Evolutionary conservation across 2,888 invertebrate genomes (phyloP).

Genomic region (Leptopilina myrica): DNA sequence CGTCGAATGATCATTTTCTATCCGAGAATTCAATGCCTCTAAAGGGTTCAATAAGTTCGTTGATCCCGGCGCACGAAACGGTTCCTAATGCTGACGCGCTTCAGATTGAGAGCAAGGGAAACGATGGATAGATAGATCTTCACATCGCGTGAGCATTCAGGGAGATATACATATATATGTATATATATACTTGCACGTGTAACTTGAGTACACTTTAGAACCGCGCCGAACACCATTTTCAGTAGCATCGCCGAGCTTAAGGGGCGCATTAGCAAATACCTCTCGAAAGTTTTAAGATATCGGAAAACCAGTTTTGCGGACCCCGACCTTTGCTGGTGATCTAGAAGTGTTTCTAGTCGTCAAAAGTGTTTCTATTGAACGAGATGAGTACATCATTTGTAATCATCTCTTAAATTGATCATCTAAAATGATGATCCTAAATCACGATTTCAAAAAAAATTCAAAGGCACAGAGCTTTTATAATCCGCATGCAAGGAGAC

Average conservation of each 20-base stretch:
- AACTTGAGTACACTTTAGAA: conserved; percentile 39
- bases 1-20: conserved; percentile 53
- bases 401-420: too few relatives aligned
- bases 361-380: neutral
- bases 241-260: conserved; percentile 3
- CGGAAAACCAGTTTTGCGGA: neutral
- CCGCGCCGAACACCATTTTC: neutral
- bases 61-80: conserved; percentile 56
- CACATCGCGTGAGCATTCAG: conserved; percentile 55
- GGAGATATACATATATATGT: conserved; percentile 3
- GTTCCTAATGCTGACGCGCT: conserved; percentile 54
- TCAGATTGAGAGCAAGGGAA: conserved; percentile 51
- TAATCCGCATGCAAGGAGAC: too few relatives aligned
- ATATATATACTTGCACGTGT: conserved; percentile 50
- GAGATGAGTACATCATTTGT: too few relatives aligned
- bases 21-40: conserved; percentile 25
- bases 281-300: neutral
- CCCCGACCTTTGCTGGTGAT: neutral
- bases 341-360: neutral
- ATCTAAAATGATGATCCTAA: too few relatives aligned
- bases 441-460: too few relatives aligned
- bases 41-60: conserved; percentile 50
- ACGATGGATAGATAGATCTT: conserved; percentile 58
- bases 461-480: too few relatives aligned
- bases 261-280: neutral